A percentile compares a stretch with the other conserved stretches of the same genome.
Evolutionary conservation across 2,113 vertebrate genomes (phyloP).

Genomic region (Passer montanus): DNA sequence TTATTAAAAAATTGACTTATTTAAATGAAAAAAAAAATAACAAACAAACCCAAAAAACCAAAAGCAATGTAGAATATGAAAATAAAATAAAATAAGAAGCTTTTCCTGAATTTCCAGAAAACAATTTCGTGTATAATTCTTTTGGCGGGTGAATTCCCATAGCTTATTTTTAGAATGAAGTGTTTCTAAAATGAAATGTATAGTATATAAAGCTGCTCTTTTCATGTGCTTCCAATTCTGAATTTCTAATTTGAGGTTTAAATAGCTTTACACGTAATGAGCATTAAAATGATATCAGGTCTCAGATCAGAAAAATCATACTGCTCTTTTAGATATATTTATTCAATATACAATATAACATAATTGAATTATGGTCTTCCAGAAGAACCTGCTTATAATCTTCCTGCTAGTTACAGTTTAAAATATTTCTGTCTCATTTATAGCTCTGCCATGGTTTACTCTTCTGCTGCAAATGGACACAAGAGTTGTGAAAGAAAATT

Average conservation of each 20-base stretch:
- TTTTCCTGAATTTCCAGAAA: neutral
- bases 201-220: neutral
- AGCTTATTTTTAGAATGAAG: neutral
- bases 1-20: neutral
- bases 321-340: neutral
- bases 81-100: neutral
- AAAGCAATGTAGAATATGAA: neutral
- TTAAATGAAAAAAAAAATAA: too few species aligned
- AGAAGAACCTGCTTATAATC: neutral
- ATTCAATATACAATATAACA: neutral
- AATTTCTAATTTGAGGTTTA: neutral
- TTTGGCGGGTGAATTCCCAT: neutral
- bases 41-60: neutral
- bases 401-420: neutral
- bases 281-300: neutral
- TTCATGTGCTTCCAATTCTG: neutral
- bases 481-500: neutral
- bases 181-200: neutral
- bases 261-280: neutral
- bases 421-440: neutral
- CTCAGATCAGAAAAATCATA: neutral
- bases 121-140: neutral
- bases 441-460: neutral
- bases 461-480: fast-evolving
- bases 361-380: neutral